phyloP scores from a whole-genome alignment of 2,113 vertebrate species.

The Synodontis membranacea region DNA sequence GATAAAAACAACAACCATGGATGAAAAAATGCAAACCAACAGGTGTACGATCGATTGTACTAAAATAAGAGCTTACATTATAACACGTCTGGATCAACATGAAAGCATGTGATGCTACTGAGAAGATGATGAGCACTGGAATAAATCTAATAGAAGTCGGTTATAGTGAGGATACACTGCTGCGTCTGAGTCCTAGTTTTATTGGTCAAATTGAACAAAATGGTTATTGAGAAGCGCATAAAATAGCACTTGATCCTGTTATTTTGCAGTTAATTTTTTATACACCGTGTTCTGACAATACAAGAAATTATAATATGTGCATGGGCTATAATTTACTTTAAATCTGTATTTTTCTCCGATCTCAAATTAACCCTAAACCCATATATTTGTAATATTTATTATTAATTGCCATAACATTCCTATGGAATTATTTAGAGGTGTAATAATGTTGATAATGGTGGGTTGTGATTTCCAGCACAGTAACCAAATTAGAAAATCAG shows the following conservation, averaged over 20 bases:
- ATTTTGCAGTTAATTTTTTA: not conserved
- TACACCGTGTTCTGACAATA: no score
- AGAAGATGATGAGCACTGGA: not conserved
- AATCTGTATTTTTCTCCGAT: no score
- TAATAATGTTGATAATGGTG: not conserved
- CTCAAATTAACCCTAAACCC: no score
- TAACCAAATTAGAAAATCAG: not conserved
- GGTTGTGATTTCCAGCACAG: no score
- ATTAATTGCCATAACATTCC: not conserved
- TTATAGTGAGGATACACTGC: not conserved
- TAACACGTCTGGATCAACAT: no score
- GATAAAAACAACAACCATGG: no score
- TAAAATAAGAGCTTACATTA: no score
- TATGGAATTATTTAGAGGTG: not conserved
- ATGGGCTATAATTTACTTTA: not conserved
- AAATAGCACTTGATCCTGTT: not conserved
- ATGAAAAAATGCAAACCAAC: no score
- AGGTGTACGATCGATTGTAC: no score
- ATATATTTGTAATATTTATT: not conserved
- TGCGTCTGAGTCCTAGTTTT: not conserved
- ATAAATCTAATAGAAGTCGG: no score
- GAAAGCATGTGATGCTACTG: no score
- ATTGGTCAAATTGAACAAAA: not conserved
- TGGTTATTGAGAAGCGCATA: not conserved
- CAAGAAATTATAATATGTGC: not conserved